Evolutionary conservation across 2,888 invertebrate genomes (phyloP), one percentile per base, ranked within the genome.

Genomic region (Chalcosyrphus nemorum): DNA sequence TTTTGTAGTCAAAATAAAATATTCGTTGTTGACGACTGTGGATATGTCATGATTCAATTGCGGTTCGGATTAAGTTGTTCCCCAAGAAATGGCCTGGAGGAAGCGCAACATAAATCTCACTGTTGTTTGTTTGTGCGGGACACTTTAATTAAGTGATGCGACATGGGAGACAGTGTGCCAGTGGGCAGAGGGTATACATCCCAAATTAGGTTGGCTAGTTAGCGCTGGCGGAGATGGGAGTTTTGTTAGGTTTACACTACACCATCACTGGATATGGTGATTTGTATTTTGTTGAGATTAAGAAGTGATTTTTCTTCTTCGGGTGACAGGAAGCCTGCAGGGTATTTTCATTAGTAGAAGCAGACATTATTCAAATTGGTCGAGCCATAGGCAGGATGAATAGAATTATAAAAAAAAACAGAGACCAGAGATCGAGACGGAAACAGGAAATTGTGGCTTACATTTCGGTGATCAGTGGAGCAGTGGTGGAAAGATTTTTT

Each of bases 21-120:
- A 82, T 66, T 50, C 77, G 59, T 32, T 17, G 80, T 56, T 74
- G 78, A 84, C 63, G 74, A 50, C 35, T 59, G 72, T 27, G 45
- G 84, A 84, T 80, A 57, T 75, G 80, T 75, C 84, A 80, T 75
- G 80, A 74, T 80, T 74, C 65, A 80, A 80, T 84, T 84, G 84
- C 63, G 61, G 38, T 38, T 24, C 3, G 63, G 57, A 84, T 84
- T 74, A 70, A 84, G 84, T 70, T 54, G 63, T 80, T 63, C 52
- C 63, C 56, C 24, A 56, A 32, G 21, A 21, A n/a, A n/a, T n/a
- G n/a, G 61, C 24, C 27, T 47, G 17, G 27, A 56, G 47, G 74
- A 63, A 43, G 41, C 7, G 38, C 13, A 32, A 52, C 80, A 84
- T 84, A 80, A 84, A 84, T 84, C 74, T 84, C 38, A 3, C 41